Percentiles rank a stretch among this genome's conserved stretches.
phyloP scores from a whole-genome alignment of 2,113 vertebrate species.

The Theristicus caerulescens region DNA sequence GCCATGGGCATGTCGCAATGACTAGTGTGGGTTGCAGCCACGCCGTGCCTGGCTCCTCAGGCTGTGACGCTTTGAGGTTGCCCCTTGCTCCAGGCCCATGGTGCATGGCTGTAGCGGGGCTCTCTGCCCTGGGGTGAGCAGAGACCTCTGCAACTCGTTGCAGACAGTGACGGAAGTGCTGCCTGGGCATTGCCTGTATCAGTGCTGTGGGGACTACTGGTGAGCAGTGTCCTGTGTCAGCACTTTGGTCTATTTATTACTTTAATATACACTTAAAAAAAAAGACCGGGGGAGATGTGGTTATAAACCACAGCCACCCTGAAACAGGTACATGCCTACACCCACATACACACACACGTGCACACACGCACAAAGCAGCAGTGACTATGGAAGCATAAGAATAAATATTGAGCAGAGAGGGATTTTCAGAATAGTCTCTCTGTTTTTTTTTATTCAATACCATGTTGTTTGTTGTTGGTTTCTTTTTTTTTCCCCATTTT shows the following conservation, averaged over 20 bases:
- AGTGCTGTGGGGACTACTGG: neutral
- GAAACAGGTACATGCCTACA: neutral
- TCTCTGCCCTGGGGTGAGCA: fast-evolving
- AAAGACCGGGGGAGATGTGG: neutral
- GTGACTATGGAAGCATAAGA: neutral
- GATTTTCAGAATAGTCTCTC: slow-evolving; percentile 30
- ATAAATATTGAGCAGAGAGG: slow-evolving; percentile 11
- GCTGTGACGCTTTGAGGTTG: fast-evolving
- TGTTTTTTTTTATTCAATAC: slow-evolving; percentile 31
- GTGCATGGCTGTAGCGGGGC: neutral
- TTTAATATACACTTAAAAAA: neutral
- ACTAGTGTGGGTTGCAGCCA: fast-evolving
- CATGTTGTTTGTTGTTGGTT: neutral
- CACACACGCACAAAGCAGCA: neutral
- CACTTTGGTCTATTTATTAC: neutral
- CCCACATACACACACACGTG: neutral
- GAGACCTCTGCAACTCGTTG: neutral
- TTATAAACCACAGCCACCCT: neutral
- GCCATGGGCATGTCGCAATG: fast-evolving
- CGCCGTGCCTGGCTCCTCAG: neutral
- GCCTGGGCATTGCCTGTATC: neutral
- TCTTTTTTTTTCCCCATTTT: neutral
- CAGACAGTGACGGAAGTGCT: neutral
- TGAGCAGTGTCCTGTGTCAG: neutral
- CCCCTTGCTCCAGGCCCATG: neutral